phyloP scores from a whole-genome alignment of 1,140 invertebrate species.

The Idris sp. region DNA sequence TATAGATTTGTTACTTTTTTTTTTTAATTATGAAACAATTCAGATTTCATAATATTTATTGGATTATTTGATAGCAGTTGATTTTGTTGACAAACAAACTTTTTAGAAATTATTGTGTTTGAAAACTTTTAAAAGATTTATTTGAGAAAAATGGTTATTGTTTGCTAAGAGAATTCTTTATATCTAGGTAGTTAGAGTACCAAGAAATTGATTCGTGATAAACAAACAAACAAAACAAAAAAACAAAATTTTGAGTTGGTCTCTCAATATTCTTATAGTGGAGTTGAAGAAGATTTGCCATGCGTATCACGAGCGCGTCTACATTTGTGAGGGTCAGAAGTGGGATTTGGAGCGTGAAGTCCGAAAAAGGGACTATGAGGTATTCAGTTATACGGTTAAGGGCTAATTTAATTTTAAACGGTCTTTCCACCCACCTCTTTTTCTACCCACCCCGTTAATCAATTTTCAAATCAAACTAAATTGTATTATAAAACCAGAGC shows the following conservation, averaged over 20 bases:
- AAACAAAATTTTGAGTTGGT: constrained; percentile 69
- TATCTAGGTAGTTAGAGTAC: constrained; percentile 19
- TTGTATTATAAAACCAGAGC: constrained; percentile 32
- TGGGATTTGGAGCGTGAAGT: constrained; percentile 99
- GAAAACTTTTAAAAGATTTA: too few relatives aligned
- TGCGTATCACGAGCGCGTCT: constrained; percentile 96
- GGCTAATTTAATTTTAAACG: constrained; percentile 55
- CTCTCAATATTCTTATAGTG: constrained; percentile 82
- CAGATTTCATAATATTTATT: too few relatives aligned
- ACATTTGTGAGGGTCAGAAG: constrained; percentile 98
- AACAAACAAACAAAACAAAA: too few relatives aligned
- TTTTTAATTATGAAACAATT: too few relatives aligned
- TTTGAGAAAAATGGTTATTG: constrained; percentile 1
- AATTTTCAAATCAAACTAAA: constrained; percentile 26
- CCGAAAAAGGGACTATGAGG: constrained; percentile 98
- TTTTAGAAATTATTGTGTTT: too few relatives aligned
- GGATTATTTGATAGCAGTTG: too few relatives aligned
- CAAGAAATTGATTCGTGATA: constrained; percentile 16
- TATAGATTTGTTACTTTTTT: too few relatives aligned
- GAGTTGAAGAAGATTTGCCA: constrained; percentile 92
- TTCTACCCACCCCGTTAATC: constrained; percentile 34
- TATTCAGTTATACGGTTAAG: constrained; percentile 77
- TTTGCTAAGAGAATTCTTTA: constrained; percentile 9
- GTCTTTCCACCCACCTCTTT: constrained; percentile 43
- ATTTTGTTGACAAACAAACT: too few relatives aligned